Conservation (phyloP, 2,888 invertebrate species). For the Temnothorax rugatulus region DNA sequence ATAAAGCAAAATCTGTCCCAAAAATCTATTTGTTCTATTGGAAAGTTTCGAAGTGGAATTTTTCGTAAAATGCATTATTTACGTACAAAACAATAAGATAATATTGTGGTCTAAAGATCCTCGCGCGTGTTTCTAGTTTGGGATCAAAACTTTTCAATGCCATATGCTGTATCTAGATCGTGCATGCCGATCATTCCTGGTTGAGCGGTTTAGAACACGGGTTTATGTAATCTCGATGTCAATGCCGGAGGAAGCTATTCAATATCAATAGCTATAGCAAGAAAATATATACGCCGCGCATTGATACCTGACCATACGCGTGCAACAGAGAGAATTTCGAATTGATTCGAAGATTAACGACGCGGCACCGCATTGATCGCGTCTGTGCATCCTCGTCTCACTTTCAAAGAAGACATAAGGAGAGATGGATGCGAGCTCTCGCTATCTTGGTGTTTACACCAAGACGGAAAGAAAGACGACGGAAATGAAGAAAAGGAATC, state of each 20-base stretch:
- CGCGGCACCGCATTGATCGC: conserved; percentile 64
- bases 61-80: conserved; percentile 13
- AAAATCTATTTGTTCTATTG: conserved; percentile 29
- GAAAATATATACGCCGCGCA: conserved; percentile 18
- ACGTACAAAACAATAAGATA: conserved; percentile 13
- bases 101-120: neutral
- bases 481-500: neutral
- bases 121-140: neutral
- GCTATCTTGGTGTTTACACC: conserved; percentile 62
- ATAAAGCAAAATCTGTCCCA: conserved; percentile 9
- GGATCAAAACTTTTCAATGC: conserved; percentile 8
- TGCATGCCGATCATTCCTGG: neutral
- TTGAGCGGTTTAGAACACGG: neutral
- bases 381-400: conserved; percentile 44
- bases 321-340: conserved; percentile 11
- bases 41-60: conserved; percentile 2
- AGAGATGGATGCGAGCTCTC: conserved; percentile 55
- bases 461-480: conserved; percentile 7
- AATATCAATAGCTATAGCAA: conserved; percentile 3
- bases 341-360: conserved; percentile 70
- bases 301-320: conserved; percentile 36
- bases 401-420: conserved; percentile 65
- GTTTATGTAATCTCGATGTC: conserved; percentile 63
- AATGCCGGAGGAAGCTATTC: conserved; percentile 60
- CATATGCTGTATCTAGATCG: neutral